Conservation (phyloP, 1,140 invertebrate species). For the Platyscapa corneri region DNA sequence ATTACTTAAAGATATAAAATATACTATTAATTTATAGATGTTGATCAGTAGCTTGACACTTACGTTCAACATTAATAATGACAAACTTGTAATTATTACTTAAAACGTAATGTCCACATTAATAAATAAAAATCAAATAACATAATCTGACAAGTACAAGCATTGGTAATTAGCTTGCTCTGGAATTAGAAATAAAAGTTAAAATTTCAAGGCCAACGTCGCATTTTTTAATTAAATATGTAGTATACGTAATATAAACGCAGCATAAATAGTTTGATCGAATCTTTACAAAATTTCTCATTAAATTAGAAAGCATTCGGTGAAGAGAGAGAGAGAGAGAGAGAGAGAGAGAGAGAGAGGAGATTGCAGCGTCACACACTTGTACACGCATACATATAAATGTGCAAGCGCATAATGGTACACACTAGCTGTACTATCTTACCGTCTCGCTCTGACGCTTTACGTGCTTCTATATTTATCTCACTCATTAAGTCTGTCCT, state of each 20-base stretch:
- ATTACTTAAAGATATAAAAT: too few species aligned
- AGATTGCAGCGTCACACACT: neutral
- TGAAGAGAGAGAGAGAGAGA: too few species aligned
- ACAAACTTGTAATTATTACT: too few species aligned
- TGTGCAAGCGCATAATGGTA: neutral
- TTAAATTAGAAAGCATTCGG: neutral
- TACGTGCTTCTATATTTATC: conserved; percentile 70
- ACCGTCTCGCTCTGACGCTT: conserved; percentile 59
- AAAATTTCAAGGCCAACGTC: too few species aligned
- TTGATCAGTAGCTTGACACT: too few species aligned
- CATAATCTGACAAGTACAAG: neutral
- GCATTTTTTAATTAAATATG: neutral
- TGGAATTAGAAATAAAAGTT: neutral
- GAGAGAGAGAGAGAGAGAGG: neutral
- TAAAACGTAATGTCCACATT: too few species aligned
- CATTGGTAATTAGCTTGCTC: neutral
- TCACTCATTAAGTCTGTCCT: conserved; percentile 71
- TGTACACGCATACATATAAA: neutral
- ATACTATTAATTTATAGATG: too few species aligned
- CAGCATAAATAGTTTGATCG: too few species aligned
- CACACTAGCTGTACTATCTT: neutral
- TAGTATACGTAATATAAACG: too few species aligned
- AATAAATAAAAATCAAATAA: neutral
- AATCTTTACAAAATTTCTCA: neutral
- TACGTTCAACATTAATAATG: too few species aligned